Evolutionary conservation across 30 jellyfish, hydroid and myxozoan species (phyloP), one percentile per base, ranked within the genome.

Genomic region (Chrysaora quinquecirrha): DNA sequence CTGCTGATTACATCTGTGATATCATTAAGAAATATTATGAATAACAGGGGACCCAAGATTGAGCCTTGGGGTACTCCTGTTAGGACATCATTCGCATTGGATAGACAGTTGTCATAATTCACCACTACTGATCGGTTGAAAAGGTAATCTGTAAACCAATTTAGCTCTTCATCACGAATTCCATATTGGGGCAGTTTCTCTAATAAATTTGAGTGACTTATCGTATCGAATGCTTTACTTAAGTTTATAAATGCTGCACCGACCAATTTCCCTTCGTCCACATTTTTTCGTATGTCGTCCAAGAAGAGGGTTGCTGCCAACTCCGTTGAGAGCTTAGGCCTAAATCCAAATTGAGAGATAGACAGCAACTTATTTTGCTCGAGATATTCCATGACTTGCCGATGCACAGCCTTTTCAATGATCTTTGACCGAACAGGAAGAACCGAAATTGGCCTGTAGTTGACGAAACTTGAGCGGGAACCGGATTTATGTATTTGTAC

Each of bases 401-500:
- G 29, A 71, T 71, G 83, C 33, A 71, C 43, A 21, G 47, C 43
- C 43, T 71, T 71, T 71, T 71, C 67, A 35, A 71, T 46, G 34
- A 46, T 35, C 38, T 71, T 71, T 0, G 64, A 75, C 34, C 31
- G 34, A 30, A 49, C 56, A 2, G 68, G 68, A 10, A 52, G 68
- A 7, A 52, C 25, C 25, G 68, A 64, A 6, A 58, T 77, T 35
- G 88, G 88, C 1, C 88, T 1, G 70, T 77, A 77, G 32, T 77
- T 77, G 49, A 60, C 87, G 22, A 71, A 50, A 34, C 43, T 48
- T 0, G 73, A 48, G 67, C 10, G 67, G 30, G 81, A 47, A 49
- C 93, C 93, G 50, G 93, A 69, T 54, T 82, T 82, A 56, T 70
- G 82, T 7, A 50, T 69, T 71, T 89, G 89, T 27, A 70, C 56